Conservation (phyloP, 2,113 vertebrate genomes). For the Raja brachyura region DNA sequence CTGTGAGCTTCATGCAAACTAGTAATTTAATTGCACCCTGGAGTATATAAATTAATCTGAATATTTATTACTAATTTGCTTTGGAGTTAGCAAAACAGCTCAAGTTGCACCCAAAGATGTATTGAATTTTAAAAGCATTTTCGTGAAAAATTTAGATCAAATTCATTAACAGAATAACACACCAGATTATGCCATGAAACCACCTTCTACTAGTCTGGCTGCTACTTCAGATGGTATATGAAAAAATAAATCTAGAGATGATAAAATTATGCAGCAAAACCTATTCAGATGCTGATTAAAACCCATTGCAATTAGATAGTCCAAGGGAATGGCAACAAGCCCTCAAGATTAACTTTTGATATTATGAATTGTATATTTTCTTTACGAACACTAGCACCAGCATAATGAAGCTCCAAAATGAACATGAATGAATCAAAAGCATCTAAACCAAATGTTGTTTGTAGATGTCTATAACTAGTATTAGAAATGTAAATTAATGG, state of each 20-base stretch:
- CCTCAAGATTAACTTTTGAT: background rate
- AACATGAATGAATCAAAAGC: background rate
- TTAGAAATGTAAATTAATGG: background rate
- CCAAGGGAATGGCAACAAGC: background rate
- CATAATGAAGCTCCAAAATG: background rate
- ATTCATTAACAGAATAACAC: background rate
- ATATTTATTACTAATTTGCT: background rate
- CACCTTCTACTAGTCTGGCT: too few relatives aligned
- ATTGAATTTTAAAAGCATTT: background rate
- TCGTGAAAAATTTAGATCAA: background rate
- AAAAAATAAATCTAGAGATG: too few relatives aligned
- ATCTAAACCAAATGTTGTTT: background rate
- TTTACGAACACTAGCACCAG: background rate
- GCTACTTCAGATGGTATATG: too few relatives aligned
- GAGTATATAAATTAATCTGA: too few relatives aligned
- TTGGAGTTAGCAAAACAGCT: background rate
- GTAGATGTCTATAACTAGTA: too few relatives aligned
- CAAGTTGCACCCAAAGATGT: background rate
- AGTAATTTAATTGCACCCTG: too few relatives aligned
- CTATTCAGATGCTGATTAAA: background rate
- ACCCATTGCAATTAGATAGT: background rate
- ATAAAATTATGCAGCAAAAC: background rate
- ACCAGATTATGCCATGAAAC: background rate
- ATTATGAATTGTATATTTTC: background rate
- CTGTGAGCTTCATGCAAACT: too few relatives aligned